phyloP scores from a whole-genome alignment of 2,888 invertebrate species.

The Pachydiplax longipennis region DNA sequence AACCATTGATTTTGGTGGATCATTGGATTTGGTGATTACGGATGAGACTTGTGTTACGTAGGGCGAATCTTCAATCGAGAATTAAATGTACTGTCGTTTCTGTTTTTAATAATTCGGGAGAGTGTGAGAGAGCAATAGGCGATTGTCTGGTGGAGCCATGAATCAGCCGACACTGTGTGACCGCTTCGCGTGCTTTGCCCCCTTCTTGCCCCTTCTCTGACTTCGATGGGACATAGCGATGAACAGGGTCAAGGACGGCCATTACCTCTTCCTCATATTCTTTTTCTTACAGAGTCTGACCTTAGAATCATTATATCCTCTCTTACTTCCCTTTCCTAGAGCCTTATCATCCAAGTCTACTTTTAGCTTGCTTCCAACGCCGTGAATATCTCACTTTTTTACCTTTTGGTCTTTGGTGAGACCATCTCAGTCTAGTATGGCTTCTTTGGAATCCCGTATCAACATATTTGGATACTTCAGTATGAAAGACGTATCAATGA shows the following conservation, averaged over 20 bases:
- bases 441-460: no score
- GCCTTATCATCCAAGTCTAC: not conserved
- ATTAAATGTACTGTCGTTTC: not conserved
- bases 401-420: no score
- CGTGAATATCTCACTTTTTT: no score
- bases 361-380: no score
- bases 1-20: no score
- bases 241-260: conserved; percentile 43
- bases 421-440: no score
- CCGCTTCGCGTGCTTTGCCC: conserved; percentile 18
- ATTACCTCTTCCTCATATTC: conserved; percentile 1
- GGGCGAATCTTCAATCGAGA: not conserved
- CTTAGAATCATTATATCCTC: not conserved
- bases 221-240: conserved; percentile 31
- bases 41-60: no score
- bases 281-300: not conserved
- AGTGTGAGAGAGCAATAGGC: not conserved
- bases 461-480: no score
- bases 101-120: not conserved
- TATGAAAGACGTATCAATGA: no score
- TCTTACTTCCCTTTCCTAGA: not conserved
- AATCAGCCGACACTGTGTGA: conserved; percentile 13
- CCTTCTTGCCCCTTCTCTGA: conserved; percentile 1
- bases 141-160: conserved; percentile 1
- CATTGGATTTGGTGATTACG: no score